Evolutionary conservation across 2,888 invertebrate species (phyloP).

Genomic region (Drosophila dives): DNA sequence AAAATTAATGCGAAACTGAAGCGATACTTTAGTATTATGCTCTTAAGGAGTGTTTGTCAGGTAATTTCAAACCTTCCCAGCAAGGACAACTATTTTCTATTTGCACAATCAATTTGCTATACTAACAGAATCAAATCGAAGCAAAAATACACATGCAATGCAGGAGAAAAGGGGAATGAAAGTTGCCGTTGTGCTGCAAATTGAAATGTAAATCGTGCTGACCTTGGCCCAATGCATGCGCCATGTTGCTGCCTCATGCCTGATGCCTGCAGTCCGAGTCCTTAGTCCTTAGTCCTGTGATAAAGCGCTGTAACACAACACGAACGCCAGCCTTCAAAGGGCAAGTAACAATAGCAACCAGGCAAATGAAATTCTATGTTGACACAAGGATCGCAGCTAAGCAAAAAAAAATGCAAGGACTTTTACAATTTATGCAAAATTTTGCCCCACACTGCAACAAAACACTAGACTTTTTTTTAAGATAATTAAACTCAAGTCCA

Average conservation of each 20-base stretch:
- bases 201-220: conserved; percentile 67
- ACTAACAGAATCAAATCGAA: conserved; percentile 44
- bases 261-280: conserved; percentile 28
- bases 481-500: conserved; percentile 56
- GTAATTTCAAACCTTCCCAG: conserved; percentile 26
- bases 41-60: conserved; percentile 3
- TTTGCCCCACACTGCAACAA: conserved; percentile 20
- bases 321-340: conserved; percentile 43
- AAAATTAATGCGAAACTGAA: conserved; percentile 29
- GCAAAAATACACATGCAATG: conserved; percentile 9
- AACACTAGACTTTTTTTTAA: conserved; percentile 40
- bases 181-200: conserved; percentile 38
- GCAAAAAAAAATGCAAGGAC: conserved; percentile 34
- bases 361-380: conserved; percentile 50
- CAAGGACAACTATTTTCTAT: conserved; percentile 34
- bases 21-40: conserved; percentile 12
- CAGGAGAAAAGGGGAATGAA: conserved; percentile 4
- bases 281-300: conserved; percentile 39
- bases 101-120: conserved; percentile 45
- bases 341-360: conserved; percentile 21
- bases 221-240: conserved; percentile 69
- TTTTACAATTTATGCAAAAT: conserved; percentile 60
- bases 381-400: conserved; percentile 42
- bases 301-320: conserved; percentile 51
- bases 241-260: conserved; percentile 18